Evolutionary conservation across 2,797 vertebrate genomes (phyloP), one percentile per base, ranked within the genome.

Genomic region (Apodemus agrarius): DNA sequence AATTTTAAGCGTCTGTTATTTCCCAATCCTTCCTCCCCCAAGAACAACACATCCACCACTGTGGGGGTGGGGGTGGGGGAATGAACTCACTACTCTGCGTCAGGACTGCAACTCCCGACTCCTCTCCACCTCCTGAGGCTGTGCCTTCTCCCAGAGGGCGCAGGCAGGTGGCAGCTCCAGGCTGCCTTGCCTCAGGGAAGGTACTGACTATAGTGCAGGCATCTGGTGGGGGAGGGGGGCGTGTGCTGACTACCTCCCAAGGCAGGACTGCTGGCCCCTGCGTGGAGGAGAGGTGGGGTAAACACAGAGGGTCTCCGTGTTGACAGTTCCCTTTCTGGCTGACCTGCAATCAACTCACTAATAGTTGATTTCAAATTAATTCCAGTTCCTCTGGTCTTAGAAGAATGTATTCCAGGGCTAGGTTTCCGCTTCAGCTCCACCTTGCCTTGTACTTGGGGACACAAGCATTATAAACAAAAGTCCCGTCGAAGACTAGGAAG

Each of bases 291-390:
- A 84, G 52, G 63, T 6, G 21, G 67, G 61, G 4, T 61, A 91
- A 93, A n/a, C n/a, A n/a, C n/a, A n/a, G n/a, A 83, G 57, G 69
- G 74, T 57, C 6, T 3, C 67, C 65, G 61, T 88, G 65, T 80
- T 79, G 72, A 88, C 61, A 76, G 74, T 24, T 82, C 78, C 54
- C 37, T 89, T 90, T 90, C 93, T 86, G 84, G 81, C 14, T 65
- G 79, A 96, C 92, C 88, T 72, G 76, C 65, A 90, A 96, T 94
- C 57, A 0, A 67, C 37, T 93, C 88, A 97, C 81, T 81, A 89
- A 95, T 57, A 88, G 86, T 85, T 80, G 82, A 88, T 76, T 93
- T 96, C 80, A 97, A 89, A 97, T 96, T 86, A 92, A 95, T 91
- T 94, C 89, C 82, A 94, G 91, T 31, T 95, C 69, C 76, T 83